Evolutionary conservation across 2,888 invertebrate genomes (phyloP), one percentile per base, ranked within the genome.

Genomic region (Ptilodon capucinus): DNA sequence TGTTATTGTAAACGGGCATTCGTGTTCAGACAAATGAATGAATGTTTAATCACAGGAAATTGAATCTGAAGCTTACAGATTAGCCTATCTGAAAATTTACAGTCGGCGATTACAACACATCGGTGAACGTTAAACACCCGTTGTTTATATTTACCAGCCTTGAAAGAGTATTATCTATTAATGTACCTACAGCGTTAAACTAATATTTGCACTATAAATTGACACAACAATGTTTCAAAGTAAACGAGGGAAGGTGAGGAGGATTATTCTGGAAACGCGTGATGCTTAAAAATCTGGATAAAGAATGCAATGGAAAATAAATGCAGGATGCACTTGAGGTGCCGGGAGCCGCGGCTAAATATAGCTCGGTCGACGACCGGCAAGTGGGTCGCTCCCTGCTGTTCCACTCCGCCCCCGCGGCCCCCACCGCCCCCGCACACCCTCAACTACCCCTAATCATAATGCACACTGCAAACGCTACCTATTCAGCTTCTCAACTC

Each of bases 341-440:
- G 70, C 72, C 61, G 63, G 62, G 52, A 58, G 68, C 51, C 69
- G 54, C 52, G 52, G 78, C 86, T 89, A 86, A 86, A 90, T 89
- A 86, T 88, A 89, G 74, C 73, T 56, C 83, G 88, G 88, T 80
- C 87, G 78, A 69, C 79, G 88, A 81, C 80, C 89, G 64, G 68
- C 71, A 89, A 81, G 58, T 84, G 71, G 90, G 89, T 81, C 88
- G 75, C 78, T 75, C 81, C 80, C 78, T 72, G 57, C 23, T 23
- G 28, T n/a, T 4, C 3, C 28, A 11, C 28, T 42, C 54, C 55
- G 48, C 21, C 54, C 51, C 44, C 60, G 53, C 47, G 55, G 30
- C 46, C 44, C 39, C 48, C 40, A 38, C 52, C 53, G 51, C 54
- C 35, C 47, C 35, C 47, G 45, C 44, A 42, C 52, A 54, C 43